phyloP scores from a whole-genome alignment of 2,113 vertebrate genomes.

The Caranx ignobilis region DNA sequence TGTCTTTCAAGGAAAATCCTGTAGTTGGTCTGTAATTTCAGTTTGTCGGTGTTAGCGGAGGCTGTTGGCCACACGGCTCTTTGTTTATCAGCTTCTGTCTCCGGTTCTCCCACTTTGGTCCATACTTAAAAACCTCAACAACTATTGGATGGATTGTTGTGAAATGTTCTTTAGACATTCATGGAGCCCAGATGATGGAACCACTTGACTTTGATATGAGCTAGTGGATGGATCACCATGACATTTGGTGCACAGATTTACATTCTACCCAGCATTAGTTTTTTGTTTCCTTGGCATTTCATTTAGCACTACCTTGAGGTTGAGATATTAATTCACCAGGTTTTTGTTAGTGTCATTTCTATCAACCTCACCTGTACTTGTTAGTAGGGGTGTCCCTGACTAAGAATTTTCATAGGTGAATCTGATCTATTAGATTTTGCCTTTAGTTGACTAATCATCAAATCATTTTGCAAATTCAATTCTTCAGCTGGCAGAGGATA shows the following conservation, averaged over 20 bases:
- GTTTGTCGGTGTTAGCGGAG: neutral
- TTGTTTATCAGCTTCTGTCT: neutral
- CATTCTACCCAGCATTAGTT: neutral
- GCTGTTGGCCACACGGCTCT: neutral
- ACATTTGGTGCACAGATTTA: neutral
- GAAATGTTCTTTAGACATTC: neutral
- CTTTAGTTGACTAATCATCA: no score
- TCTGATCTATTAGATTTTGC: no score
- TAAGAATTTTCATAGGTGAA: no score
- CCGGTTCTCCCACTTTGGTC: neutral
- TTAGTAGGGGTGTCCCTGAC: no score
- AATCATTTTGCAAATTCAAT: no score
- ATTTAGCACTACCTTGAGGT: neutral
- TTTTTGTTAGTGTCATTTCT: no score
- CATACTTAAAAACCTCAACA: neutral
- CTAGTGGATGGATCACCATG: neutral
- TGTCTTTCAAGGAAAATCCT: conserved; percentile 2
- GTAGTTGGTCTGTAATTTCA: conserved; percentile 4
- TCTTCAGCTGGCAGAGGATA: no score
- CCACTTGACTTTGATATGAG: neutral
- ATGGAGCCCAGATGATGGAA: neutral
- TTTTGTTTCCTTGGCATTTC: neutral
- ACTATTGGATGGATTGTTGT: neutral
- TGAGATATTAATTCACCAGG: no score
- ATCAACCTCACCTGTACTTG: no score